Evolutionary conservation across 2,113 vertebrate genomes (phyloP), one percentile per base, ranked within the genome.

Genomic region (Varanus komodoensis): DNA sequence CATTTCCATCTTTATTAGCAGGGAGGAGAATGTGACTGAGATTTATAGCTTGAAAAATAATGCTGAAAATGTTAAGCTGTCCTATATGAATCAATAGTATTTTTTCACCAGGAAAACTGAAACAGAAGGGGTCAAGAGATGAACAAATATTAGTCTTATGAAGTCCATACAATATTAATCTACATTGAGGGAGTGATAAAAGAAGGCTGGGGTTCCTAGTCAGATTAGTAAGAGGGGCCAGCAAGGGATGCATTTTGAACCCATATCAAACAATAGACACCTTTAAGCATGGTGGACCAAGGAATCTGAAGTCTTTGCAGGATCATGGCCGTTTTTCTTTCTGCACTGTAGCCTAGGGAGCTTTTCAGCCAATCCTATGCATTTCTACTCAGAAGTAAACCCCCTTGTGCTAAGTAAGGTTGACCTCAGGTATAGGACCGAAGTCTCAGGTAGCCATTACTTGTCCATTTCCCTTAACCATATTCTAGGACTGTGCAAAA

Each of bases 291-390:
- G 73, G 64, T 64, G 29, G 61, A 68, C 9, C 0, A 2, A 67
- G 25, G 38, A 34, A 5, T 52, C 54, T 91, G 69, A 87, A 87
- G 52, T 85, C 86, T 69, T 94, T 92, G 89, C 81, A 67, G 87
- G 54, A 64, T 90, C 73, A 92, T 68, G 57, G 89, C 84, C 92
- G 67, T 88, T 81, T 78, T 93, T 94, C 95, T 44, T 94, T 94
- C 89, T 92, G 91, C 21, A 44, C 29, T 69, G 19, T 80, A 91
- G 74, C 79, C 91, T 8, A 92, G 92, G 88, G 89, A 90, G 85
- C 90, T 93, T 48, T 19, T 19, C 14, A 68, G 29, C 9, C 27
- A 68, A 21, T 68, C 21, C 23, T 84, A 50, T 8, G 8, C 2
- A 52, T 11, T 32, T 68, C 61, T 68, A 68, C 64, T 84, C 61